Base-by-base conservation (phyloP, 2,888 invertebrate species). In the Doris montereyensis region DNA sequence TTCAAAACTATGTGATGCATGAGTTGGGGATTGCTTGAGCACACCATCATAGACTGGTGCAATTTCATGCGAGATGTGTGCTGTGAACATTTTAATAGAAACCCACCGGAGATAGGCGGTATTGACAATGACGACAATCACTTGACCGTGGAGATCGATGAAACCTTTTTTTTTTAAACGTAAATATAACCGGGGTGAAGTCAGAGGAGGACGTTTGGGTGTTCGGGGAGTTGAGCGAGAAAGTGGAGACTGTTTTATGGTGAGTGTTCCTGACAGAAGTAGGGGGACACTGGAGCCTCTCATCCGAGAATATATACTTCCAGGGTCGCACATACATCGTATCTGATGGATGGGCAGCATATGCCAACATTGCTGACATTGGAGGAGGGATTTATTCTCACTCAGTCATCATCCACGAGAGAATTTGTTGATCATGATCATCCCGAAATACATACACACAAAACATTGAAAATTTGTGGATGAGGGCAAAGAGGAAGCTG, bases 401-500 rank as follows among this genome's bases (percentile, higher is more conserved):
- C 52, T 8, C 8, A 10, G 52, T 52, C 10, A 52, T 52, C 13
- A 13, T 52, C 10, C 52, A 52, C 13, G 52, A 52, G n/a, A n/a
- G n/a, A n/a, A n/a, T 52, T 13, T 10, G 52, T 13, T 10, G 10
- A 10, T 52, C 8, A 13, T 52, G 8, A 13, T 10, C n/a, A n/a
- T n/a, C n/a, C 68, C 13, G 8, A 17, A 26, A 8, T 10, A 62
- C 35, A 32, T 62, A 74, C 74, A 74, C 74, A 30, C 2, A 74
- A 0, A 60, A 74, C 62, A 32, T 74, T 1, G 74, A 74, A 30
- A 74, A 74, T 17, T 32, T 24, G 13, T 74, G 74, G 74, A 74
- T 75, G 74, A 8, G 74, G 2, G 74, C 62, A 1, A 75, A 75
- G 34, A 62, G 74, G 62, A 75, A 75, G 21, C 21, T 74, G 17